Percentiles rank a stretch among this genome's conserved stretches.
Conservation (phyloP, 2,113 vertebrate species). For the Catharus minimus region DNA sequence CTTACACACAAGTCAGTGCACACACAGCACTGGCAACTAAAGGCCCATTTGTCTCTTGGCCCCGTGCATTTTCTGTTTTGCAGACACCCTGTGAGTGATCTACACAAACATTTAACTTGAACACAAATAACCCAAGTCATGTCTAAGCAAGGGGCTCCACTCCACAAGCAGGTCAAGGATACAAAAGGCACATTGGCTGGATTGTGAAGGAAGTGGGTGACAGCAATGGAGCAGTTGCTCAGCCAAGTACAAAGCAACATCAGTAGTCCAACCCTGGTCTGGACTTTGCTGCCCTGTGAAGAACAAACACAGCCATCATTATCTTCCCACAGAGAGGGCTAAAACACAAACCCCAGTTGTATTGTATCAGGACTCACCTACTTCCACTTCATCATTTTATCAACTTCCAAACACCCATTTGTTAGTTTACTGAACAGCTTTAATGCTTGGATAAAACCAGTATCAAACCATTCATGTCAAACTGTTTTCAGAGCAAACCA, state of each 20-base stretch:
- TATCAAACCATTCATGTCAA: background rate
- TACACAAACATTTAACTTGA: background rate
- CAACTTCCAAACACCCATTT: background rate
- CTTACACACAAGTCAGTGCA: background rate
- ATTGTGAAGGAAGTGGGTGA: constrained; percentile 97
- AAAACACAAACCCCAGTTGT: background rate
- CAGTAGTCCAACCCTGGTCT: constrained; percentile 93
- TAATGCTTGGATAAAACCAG: background rate
- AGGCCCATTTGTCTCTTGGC: background rate
- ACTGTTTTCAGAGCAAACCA: background rate
- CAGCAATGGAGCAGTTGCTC: constrained; percentile 95
- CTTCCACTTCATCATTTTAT: background rate
- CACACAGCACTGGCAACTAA: background rate
- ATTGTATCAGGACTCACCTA: background rate
- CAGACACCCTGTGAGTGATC: background rate
- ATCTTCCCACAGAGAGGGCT: background rate
- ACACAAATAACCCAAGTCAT: rapidly evolving
- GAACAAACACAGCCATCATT: background rate
- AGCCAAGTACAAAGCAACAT: constrained; percentile 98
- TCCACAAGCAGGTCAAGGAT: constrained; percentile 79
- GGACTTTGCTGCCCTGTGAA: constrained; percentile 94
- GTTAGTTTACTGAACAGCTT: background rate
- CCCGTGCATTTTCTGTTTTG: rapidly evolving
- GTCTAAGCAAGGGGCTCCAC: background rate
- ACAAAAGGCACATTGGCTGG: constrained; percentile 96